Evolutionary conservation across 2,888 invertebrate genomes (phyloP).

Genomic region (Agapetus fuscipes): DNA sequence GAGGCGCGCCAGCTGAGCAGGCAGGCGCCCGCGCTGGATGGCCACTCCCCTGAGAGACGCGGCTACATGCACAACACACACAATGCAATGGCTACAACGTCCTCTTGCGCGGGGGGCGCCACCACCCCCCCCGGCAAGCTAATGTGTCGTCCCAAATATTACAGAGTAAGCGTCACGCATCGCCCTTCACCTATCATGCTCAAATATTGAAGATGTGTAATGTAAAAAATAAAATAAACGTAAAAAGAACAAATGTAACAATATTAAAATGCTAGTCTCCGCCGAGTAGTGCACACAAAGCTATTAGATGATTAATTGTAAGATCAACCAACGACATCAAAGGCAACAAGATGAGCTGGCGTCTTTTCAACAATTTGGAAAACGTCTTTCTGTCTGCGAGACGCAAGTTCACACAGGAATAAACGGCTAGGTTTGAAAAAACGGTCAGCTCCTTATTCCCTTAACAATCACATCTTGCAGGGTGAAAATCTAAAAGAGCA

Average conservation of each 20-base stretch:
- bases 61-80: slow-evolving; percentile 47
- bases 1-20: slow-evolving; percentile 51
- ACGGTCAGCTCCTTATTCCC: slow-evolving; percentile 12
- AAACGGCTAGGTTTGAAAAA: no score
- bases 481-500: slow-evolving; percentile 19
- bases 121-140: slow-evolving; percentile 4
- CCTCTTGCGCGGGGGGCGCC: slow-evolving; percentile 9
- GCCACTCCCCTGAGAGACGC: slow-evolving; percentile 77
- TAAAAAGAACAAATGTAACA: slow-evolving; percentile 15
- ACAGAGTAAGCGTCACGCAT: slow-evolving; percentile 21
- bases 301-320: slow-evolving; percentile 21
- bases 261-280: slow-evolving; percentile 21
- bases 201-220: slow-evolving; percentile 15
- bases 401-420: no score
- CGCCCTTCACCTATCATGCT: slow-evolving; percentile 22
- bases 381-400: no score
- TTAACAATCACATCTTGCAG: slow-evolving; percentile 19
- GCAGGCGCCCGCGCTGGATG: slow-evolving; percentile 68
- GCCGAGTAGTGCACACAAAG: slow-evolving; percentile 22
- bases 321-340: slow-evolving; percentile 19
- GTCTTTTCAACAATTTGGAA: neutral
- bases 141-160: slow-evolving; percentile 2
- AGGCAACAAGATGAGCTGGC: slow-evolving; percentile 15
- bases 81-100: slow-evolving; percentile 9
- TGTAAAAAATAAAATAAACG: slow-evolving; percentile 13